phyloP scores from a whole-genome alignment of 2,888 invertebrate genomes.

The Chorisops tibialis region DNA sequence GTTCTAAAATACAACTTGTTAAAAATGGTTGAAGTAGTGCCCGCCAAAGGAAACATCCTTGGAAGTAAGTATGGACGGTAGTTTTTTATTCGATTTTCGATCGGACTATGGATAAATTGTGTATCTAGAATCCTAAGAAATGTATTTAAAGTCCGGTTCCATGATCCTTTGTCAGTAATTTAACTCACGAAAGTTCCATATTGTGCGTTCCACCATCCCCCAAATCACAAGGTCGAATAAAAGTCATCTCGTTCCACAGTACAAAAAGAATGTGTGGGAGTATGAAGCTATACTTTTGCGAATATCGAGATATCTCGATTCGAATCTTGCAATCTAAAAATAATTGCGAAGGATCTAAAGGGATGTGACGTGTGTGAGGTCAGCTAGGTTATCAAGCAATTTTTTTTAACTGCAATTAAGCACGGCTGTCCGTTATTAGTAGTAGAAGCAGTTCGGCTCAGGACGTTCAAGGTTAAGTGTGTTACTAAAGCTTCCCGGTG shows the following conservation, averaged over 20 bases:
- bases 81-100: background rate
- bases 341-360: background rate
- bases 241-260: conserved; percentile 19
- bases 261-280: conserved; percentile 1
- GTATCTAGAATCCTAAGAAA: background rate
- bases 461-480: no score
- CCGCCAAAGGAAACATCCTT: conserved; percentile 58
- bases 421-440: no score
- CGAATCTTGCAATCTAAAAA: background rate
- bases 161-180: background rate
- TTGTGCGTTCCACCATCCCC: background rate
- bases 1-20: background rate
- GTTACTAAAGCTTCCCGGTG: no score
- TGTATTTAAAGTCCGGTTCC: background rate
- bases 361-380: background rate
- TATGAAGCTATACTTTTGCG: background rate
- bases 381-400: no score
- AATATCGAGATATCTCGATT: background rate
- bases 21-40: conserved; percentile 55
- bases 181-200: background rate
- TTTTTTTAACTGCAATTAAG: no score
- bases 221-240: conserved; percentile 28
- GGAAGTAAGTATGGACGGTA: conserved; percentile 55
- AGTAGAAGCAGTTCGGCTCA: no score
- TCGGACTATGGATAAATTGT: background rate